Conservation (phyloP, 2,113 vertebrate genomes). For the Sinocyclocheilus grahami region DNA sequence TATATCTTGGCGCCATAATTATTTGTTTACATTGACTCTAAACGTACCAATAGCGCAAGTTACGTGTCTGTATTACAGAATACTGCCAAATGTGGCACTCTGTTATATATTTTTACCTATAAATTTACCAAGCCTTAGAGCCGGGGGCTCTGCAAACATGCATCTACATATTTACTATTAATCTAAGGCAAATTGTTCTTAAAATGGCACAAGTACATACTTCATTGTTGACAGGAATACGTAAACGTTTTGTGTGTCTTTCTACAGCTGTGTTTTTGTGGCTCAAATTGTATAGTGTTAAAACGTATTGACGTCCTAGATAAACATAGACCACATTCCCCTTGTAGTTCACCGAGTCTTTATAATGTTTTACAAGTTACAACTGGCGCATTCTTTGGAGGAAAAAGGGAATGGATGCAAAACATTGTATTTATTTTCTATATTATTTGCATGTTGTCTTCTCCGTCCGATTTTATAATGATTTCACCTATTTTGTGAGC, state of each 20-base stretch:
- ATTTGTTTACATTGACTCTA: conserved; percentile 61
- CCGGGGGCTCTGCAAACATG: conserved; percentile 49
- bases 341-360: conserved; percentile 92
- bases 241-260: conserved; percentile 95
- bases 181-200: conserved; percentile 67
- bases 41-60: conserved; percentile 50
- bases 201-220: conserved; percentile 93
- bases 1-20: conserved; percentile 48
- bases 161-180: conserved; percentile 48
- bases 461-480: conserved; percentile 76
- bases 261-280: conserved; percentile 97
- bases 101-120: conserved; percentile 59
- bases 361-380: conserved; percentile 87
- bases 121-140: conserved; percentile 51
- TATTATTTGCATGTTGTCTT: conserved; percentile 93
- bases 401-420: conserved; percentile 84
- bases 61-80: conserved; percentile 53
- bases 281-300: conserved; percentile 97
- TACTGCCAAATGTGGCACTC: conserved; percentile 45
- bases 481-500: conserved; percentile 87
- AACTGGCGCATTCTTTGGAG: conserved; percentile 81
- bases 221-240: conserved; percentile 88
- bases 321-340: conserved; percentile 90
- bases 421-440: conserved; percentile 89
- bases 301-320: conserved; percentile 94